Evolutionary conservation across 2,113 vertebrate species (phyloP).

Genomic region (Xenopus borealis): DNA sequence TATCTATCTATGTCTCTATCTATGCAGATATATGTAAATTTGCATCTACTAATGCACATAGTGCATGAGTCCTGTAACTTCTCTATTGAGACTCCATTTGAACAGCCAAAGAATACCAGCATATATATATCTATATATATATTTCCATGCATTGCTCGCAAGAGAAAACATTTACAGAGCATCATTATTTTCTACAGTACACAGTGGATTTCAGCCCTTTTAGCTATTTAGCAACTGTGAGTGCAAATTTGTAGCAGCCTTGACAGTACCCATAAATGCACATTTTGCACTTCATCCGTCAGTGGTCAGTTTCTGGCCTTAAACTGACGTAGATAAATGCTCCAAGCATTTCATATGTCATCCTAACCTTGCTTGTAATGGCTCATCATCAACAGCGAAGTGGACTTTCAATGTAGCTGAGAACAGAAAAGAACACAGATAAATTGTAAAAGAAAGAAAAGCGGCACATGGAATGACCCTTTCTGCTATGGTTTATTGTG

Average conservation of each 20-base stretch:
- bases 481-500: constrained; percentile 20
- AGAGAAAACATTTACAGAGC: too few relatives aligned
- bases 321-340: constrained; percentile 37
- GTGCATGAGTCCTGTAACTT: too few relatives aligned
- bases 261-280: constrained; percentile 34
- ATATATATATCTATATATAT: too few relatives aligned
- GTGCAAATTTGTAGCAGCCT: background rate
- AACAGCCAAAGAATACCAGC: too few relatives aligned
- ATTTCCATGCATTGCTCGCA: too few relatives aligned
- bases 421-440: constrained; percentile 21
- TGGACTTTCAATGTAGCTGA: constrained; percentile 7
- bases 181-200: too few relatives aligned
- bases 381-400: constrained; percentile 34
- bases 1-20: too few relatives aligned
- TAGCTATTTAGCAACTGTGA: constrained; percentile 10
- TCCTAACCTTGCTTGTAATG: constrained; percentile 42
- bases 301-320: constrained; percentile 24
- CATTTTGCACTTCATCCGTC: background rate
- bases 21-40: too few relatives aligned
- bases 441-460: constrained; percentile 28
- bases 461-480: constrained; percentile 23
- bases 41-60: too few relatives aligned
- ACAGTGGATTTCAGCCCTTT: background rate
- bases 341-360: constrained; percentile 33
- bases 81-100: too few relatives aligned